Percentiles rank a stretch among this genome's conserved stretches.
These are phyloP conservation scores for Scophthalmus maximus DNA, from an alignment of 2,113 vertebrate species.

Conservation along the genomic window DNA sequence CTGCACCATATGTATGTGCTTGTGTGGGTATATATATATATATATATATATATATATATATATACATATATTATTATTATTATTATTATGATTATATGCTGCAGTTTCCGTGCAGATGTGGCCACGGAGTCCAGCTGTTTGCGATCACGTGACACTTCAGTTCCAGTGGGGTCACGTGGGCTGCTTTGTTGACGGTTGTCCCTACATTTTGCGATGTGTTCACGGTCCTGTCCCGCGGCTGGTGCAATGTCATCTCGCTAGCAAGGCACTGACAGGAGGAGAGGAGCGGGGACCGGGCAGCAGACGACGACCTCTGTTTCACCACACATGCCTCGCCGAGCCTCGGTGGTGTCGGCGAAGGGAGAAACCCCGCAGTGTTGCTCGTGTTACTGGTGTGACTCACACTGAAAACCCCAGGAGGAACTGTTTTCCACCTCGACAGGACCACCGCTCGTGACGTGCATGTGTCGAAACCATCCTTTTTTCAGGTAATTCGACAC, in stretches of 20 bases:
- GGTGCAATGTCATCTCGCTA: constrained; percentile 79
- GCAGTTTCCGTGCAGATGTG: neutral
- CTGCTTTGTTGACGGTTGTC: constrained; percentile 74
- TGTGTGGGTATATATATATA: no score
- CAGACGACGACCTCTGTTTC: neutral
- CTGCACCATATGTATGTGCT: no score
- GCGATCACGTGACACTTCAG: constrained; percentile 66
- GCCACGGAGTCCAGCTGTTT: neutral
- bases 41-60: no score
- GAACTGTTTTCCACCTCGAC: constrained; percentile 50
- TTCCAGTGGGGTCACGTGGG: constrained; percentile 69
- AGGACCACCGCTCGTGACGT: constrained; percentile 47
- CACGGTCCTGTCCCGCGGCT: constrained; percentile 40
- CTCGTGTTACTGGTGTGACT: constrained; percentile 17
- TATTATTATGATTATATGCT: no score
- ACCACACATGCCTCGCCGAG: neutral
- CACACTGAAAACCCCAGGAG: constrained; percentile 38
- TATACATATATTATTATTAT: no score
- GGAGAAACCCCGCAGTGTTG: constrained; percentile 26
- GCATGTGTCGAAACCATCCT: constrained; percentile 23
- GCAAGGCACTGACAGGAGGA: constrained; percentile 16
- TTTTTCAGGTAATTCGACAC: constrained; percentile 52
- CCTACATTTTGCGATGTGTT: constrained; percentile 50
- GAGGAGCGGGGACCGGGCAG: neutral
- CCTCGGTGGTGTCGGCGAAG: constrained; percentile 10